These are phyloP conservation scores for Triplophysa rosa DNA, from an alignment of 2,113 vertebrate species.

Conservation along the genomic window DNA sequence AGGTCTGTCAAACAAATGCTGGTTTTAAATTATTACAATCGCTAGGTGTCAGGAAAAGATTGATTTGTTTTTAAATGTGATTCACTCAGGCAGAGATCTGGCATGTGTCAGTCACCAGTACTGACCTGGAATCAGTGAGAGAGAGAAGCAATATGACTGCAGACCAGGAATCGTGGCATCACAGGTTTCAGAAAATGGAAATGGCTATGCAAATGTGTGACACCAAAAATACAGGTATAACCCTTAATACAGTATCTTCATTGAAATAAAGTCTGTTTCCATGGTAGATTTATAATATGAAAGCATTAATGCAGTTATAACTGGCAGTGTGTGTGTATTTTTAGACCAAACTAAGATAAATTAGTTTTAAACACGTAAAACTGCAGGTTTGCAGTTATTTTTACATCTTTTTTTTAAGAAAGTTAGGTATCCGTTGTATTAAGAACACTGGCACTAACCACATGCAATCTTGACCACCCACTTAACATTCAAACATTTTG, in stretches of 20 bases:
- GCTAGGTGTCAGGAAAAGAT: neutral
- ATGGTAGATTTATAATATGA: neutral
- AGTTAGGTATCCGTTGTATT: too few relatives aligned
- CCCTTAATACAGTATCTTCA: neutral
- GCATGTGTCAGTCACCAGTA: neutral
- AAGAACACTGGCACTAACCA: too few relatives aligned
- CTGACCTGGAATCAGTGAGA: conserved; percentile 4
- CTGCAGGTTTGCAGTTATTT: too few relatives aligned
- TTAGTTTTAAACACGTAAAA: too few relatives aligned
- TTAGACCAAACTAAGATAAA: neutral
- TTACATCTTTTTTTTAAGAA: too few relatives aligned
- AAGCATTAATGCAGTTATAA: neutral
- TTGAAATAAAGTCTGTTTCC: neutral
- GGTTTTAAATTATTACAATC: neutral
- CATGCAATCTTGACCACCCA: too few relatives aligned
- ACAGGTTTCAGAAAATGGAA: conserved; percentile 67
- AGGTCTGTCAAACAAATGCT: conserved; percentile 6
- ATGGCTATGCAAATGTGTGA: conserved; percentile 61
- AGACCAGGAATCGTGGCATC: conserved; percentile 57
- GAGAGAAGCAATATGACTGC: neutral
- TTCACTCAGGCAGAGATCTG: conserved; percentile 27
- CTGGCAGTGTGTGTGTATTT: neutral
- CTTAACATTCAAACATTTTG: too few relatives aligned
- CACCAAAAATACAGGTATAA: conserved; percentile 62
- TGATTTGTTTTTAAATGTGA: neutral